These are phyloP conservation scores for Polydrusus tereticollis DNA, from an alignment of 2,888 invertebrate species.

Conservation along the genomic window DNA sequence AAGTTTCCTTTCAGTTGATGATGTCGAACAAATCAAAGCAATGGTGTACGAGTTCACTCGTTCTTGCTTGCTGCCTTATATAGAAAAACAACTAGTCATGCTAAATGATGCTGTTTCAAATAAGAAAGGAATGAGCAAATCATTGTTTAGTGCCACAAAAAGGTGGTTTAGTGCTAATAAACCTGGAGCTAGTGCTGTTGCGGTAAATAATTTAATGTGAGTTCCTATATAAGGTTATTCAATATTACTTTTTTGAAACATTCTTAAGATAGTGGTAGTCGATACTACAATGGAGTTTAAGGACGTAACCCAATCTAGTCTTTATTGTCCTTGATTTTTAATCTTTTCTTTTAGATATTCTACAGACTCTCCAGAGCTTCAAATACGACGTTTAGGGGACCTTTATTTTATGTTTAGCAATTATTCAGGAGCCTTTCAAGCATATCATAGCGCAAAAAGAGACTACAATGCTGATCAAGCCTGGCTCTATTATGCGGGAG, in stretches of 20 bases:
- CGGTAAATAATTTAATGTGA: conserved; percentile 87
- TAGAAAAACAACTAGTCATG: conserved; percentile 88
- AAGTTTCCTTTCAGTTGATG: conserved; percentile 81
- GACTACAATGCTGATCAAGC: conserved; percentile 98
- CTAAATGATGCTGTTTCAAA: conserved; percentile 85
- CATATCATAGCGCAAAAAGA: conserved; percentile 96
- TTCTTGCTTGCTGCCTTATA: conserved; percentile 89
- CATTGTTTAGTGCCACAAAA: conserved; percentile 93
- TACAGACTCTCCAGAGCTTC: conserved; percentile 89
- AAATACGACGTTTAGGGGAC: conserved; percentile 93
- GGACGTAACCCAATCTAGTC: too few species aligned
- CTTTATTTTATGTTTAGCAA: conserved; percentile 96
- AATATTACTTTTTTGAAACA: too few species aligned
- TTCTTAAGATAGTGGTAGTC: too few species aligned
- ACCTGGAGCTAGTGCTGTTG: conserved; percentile 79
- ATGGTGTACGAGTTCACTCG: conserved; percentile 90
- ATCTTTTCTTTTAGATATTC: conserved; percentile 73
- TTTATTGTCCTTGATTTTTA: too few species aligned
- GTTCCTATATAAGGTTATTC: too few species aligned
- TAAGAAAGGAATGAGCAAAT: conserved; percentile 93
- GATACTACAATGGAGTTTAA: too few species aligned
- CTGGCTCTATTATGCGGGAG: conserved; percentile 97
- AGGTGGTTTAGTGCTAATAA: conserved; percentile 95
- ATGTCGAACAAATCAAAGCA: conserved; percentile 86
- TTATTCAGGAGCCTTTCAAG: conserved; percentile 91